Percentiles rank a stretch among this genome's conserved stretches.
Evolutionary conservation across 2,888 invertebrate species (phyloP).

Genomic region (Eledona agricola): DNA sequence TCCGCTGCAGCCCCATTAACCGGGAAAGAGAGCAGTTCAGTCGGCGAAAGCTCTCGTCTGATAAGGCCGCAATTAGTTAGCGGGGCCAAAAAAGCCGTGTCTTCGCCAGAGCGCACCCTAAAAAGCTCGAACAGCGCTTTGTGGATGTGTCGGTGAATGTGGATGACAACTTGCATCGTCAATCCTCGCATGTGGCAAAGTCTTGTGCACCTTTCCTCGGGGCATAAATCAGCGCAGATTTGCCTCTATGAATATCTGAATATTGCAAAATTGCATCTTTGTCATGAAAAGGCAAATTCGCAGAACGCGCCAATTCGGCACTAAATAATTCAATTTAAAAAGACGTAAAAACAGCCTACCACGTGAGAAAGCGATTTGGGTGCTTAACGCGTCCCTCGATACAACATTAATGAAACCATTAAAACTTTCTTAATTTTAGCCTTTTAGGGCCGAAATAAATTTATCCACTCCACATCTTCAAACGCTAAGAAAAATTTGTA

Average conservation of each 20-base stretch:
- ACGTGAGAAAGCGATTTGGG: constrained; percentile 12
- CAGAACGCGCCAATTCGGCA: constrained; percentile 6
- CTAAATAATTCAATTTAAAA: constrained; percentile 21
- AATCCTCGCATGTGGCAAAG: constrained; percentile 32
- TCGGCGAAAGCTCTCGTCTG: constrained; percentile 18
- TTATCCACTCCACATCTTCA: constrained; percentile 11
- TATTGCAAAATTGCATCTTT: constrained; percentile 25
- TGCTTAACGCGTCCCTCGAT: constrained; percentile 18
- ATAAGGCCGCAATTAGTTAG: constrained; percentile 31
- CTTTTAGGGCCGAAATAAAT: constrained; percentile 7
- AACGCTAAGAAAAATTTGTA: too few relatives aligned
- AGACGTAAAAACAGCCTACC: constrained; percentile 13
- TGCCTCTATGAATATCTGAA: constrained; percentile 28
- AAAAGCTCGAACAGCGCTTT: constrained; percentile 32
- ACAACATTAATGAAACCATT: constrained; percentile 20
- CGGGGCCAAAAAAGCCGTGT: constrained; percentile 24
- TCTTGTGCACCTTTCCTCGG: constrained; percentile 20
- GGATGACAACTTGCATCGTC: constrained; percentile 38
- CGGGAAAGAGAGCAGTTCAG: constrained; percentile 7
- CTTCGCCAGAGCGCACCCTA: constrained; percentile 26
- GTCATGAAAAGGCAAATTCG: constrained; percentile 15
- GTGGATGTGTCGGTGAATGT: constrained; percentile 31
- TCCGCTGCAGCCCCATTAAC: too few relatives aligned
- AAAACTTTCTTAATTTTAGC: constrained; percentile 21
- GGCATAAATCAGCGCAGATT: constrained; percentile 21